phyloP scores from a whole-genome alignment of 1,140 invertebrate species.

The Pinna nobilis region DNA sequence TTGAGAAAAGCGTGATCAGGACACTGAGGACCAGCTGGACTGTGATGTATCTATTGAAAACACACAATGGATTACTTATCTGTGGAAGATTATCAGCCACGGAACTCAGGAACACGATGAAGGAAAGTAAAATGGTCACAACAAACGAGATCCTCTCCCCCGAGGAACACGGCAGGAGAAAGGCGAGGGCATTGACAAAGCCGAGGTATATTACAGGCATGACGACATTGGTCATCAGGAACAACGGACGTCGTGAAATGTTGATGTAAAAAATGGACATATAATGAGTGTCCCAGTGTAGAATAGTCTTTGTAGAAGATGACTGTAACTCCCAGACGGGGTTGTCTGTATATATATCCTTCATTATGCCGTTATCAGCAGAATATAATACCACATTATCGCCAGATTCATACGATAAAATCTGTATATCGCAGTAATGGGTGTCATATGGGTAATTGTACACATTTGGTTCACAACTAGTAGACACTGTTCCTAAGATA shows the following conservation, averaged over 20 bases:
- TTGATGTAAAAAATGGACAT: neutral
- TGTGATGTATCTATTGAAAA: neutral
- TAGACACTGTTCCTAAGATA: too few relatives aligned
- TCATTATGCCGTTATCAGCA: neutral
- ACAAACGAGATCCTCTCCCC: constrained; percentile 23
- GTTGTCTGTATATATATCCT: neutral
- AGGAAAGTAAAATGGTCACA: constrained; percentile 20
- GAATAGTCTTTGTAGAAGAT: neutral
- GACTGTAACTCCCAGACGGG: neutral
- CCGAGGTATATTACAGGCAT: constrained; percentile 2
- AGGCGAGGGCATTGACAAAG: constrained; percentile 22
- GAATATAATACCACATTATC: neutral
- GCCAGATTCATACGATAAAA: too few relatives aligned
- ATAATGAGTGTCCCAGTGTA: too few relatives aligned
- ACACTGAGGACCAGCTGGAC: neutral
- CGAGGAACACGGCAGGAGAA: constrained; percentile 18
- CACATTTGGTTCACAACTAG: too few relatives aligned
- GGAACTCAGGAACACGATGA: constrained; percentile 15
- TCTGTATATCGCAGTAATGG: too few relatives aligned
- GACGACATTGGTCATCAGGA: constrained; percentile 9
- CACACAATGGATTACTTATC: neutral
- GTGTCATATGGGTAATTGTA: constrained; percentile 5
- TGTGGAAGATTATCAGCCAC: constrained; percentile 7
- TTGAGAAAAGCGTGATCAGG: constrained; percentile 4
- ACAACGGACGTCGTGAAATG: neutral